These are phyloP conservation scores for Strigamia maritima DNA, from an alignment of 2,888 invertebrate species.

Conservation along the genomic window DNA sequence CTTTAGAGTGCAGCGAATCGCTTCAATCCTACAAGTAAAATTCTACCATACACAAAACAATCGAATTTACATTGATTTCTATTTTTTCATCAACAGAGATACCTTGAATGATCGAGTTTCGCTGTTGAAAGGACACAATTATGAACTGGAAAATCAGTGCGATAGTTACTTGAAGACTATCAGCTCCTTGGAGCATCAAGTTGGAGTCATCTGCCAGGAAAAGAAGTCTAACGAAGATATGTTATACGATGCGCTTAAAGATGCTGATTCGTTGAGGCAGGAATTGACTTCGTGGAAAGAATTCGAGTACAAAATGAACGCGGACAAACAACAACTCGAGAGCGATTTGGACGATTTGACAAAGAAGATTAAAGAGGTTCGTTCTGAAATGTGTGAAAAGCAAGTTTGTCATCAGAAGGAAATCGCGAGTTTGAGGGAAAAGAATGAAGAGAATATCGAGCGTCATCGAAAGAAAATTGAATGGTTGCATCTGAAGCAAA, in stretches of 20 bases:
- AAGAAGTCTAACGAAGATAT: neutral
- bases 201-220: neutral
- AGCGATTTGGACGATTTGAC: neutral
- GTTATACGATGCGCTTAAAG: neutral
- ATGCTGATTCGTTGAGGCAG: neutral
- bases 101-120: neutral
- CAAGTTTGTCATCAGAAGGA: neutral
- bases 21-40: neutral
- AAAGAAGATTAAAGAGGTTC: neutral
- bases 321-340: neutral
- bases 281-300: neutral
- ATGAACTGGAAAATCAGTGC: neutral
- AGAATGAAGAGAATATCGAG: no score
- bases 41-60: no score
- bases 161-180: neutral
- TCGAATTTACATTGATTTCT: no score
- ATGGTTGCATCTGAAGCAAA: no score
- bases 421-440: no score
- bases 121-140: neutral
- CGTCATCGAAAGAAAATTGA: no score
- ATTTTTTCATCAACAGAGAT: neutral
- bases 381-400: neutral
- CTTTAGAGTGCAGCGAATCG: neutral
- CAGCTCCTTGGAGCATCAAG: neutral
- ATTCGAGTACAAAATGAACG: neutral